Conservation (phyloP, 1,140 invertebrate genomes). For the Eubasilissa regina region DNA sequence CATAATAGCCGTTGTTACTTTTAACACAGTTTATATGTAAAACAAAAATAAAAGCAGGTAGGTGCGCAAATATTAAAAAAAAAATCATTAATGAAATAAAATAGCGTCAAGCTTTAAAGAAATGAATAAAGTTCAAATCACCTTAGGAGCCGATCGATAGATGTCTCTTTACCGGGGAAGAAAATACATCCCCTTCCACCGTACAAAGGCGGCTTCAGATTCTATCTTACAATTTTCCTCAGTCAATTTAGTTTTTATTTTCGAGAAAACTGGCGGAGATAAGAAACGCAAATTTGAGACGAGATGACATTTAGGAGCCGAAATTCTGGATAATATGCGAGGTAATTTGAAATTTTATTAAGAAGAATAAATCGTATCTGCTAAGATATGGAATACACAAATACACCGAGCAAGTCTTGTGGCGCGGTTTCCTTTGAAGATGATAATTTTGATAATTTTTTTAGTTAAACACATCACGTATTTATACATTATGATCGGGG, state of each 20-base stretch:
- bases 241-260: conserved; percentile 44
- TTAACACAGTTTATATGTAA: no score
- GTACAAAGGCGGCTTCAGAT: background rate
- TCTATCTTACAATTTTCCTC: conserved; percentile 36
- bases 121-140: background rate
- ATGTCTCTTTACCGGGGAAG: background rate
- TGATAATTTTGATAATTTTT: no score
- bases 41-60: no score
- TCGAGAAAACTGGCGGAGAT: background rate
- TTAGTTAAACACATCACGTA: no score
- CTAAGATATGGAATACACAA: conserved; percentile 17
- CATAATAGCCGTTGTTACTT: no score
- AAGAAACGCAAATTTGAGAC: conserved; percentile 14
- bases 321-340: conserved; percentile 27
- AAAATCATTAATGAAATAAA: conserved; percentile 7
- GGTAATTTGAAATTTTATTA: conserved; percentile 43
- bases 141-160: background rate
- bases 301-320: conserved; percentile 31
- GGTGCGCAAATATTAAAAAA: background rate
- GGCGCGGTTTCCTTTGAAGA: no score
- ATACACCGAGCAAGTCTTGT: background rate
- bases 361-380: conserved; percentile 22
- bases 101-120: background rate
- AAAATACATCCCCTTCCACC: background rate
- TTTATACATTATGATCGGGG: no score